These are phyloP conservation scores for Argyrosomus regius DNA, from an alignment of 2,797 vertebrate genomes.

Conservation along the genomic window DNA sequence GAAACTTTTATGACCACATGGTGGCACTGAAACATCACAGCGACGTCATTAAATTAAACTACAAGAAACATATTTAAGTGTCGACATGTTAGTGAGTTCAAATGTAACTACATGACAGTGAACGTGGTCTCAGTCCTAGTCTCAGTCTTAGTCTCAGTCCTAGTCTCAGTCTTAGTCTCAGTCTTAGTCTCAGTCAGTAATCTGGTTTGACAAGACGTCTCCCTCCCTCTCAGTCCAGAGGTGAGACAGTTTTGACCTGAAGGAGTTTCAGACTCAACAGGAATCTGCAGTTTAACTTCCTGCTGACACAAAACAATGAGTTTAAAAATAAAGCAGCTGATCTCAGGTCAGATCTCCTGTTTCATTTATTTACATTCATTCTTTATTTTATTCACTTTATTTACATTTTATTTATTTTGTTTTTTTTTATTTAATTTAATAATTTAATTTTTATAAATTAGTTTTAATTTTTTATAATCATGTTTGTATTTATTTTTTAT, in stretches of 20 bases:
- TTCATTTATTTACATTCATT: too few species aligned
- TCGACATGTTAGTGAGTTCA: not conserved
- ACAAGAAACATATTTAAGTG: not conserved
- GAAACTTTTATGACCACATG: not conserved
- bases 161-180: too few species aligned
- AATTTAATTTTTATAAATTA: too few species aligned
- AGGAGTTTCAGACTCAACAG: slow-evolving; percentile 61
- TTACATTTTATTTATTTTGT: too few species aligned
- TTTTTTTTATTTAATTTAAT: too few species aligned
- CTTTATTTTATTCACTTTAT: too few species aligned
- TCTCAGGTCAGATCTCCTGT: too few species aligned
- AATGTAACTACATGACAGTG: not conserved
- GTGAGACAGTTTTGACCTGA: slow-evolving; percentile 39
- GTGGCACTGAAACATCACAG: not conserved
- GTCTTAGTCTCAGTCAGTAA: not conserved
- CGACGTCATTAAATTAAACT: not conserved
- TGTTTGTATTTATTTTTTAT: not conserved
- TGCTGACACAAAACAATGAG: slow-evolving; percentile 2
- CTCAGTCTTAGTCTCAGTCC: too few species aligned
- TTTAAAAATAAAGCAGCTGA: too few species aligned
- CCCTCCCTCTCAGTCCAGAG: too few species aligned
- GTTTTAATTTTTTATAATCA: not conserved
- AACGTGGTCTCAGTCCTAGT: too few species aligned
- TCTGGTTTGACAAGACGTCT: too few species aligned
- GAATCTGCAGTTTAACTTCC: slow-evolving; percentile 55